phyloP scores from a whole-genome alignment of 2,113 vertebrate genomes.

The Poicephalus gulielmi region DNA sequence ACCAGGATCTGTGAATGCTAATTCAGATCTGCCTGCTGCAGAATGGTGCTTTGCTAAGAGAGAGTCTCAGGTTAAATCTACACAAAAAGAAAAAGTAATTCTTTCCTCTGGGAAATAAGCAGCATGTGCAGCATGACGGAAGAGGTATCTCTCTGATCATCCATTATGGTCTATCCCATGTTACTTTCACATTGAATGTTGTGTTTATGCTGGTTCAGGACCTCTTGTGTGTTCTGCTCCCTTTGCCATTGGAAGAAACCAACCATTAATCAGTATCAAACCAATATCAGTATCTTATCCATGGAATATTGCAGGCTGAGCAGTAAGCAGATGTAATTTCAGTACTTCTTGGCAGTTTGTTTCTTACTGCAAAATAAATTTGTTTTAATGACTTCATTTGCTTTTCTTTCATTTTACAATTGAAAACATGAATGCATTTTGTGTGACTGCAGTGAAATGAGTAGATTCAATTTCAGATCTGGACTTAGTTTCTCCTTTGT shows the following conservation, averaged over 20 bases:
- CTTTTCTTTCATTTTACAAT: neutral
- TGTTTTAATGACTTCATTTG: constrained; percentile 2
- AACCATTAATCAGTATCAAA: neutral
- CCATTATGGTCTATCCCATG: fast-evolving
- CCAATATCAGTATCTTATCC: neutral
- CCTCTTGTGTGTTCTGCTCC: neutral
- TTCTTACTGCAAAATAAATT: constrained; percentile 1
- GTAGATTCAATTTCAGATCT: neutral
- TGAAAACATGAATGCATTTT: neutral
- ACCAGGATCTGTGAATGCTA: neutral
- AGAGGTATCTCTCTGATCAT: neutral
- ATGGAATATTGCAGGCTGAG: neutral
- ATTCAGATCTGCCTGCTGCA: neutral
- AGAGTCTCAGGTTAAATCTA: neutral
- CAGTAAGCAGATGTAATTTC: neutral
- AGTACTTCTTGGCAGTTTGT: neutral
- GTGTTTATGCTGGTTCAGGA: neutral
- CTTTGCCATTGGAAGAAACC: neutral
- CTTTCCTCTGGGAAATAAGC: neutral
- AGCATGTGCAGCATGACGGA: neutral
- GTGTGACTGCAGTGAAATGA: neutral
- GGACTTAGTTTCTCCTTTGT: neutral
- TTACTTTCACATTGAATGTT: neutral
- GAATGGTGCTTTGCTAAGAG: neutral
- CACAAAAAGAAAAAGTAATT: neutral